These are phyloP conservation scores for Hippasteria phrygiana DNA, from an alignment of 53 echinoderm and acorn worm species.

Conservation along the genomic window DNA sequence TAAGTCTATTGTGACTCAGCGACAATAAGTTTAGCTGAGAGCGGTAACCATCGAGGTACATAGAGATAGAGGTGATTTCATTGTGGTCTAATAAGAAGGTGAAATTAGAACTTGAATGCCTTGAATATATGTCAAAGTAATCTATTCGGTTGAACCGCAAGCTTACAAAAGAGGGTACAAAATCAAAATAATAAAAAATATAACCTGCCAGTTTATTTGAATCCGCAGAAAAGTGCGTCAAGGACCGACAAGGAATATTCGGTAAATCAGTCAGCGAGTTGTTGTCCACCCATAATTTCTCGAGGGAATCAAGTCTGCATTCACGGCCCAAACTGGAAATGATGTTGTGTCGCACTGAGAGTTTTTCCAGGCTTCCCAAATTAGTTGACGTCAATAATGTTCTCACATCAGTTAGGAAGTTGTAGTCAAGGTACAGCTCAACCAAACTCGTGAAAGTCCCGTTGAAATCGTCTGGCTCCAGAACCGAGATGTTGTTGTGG, in stretches of 20 bases:
- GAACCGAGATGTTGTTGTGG: slow-evolving; percentile 5
- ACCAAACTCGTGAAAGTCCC: not conserved
- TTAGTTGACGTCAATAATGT: slow-evolving; percentile 1
- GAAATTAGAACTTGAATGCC: not conserved
- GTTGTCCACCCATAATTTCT: slow-evolving; percentile 1
- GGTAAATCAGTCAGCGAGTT: not conserved
- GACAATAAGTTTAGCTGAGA: not conserved
- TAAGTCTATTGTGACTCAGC: not conserved
- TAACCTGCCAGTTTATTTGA: not conserved
- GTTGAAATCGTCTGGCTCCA: slow-evolving; percentile 40
- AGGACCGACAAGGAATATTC: not conserved
- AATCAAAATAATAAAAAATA: not conserved
- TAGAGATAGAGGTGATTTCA: not conserved
- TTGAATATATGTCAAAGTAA: not conserved
- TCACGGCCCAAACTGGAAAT: not conserved
- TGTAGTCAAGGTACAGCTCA: slow-evolving; percentile 29
- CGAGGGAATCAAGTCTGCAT: slow-evolving; percentile 16
- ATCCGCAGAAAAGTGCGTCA: not conserved
- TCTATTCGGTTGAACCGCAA: slow-evolving; percentile 7
- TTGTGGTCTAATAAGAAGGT: slow-evolving; percentile 27
- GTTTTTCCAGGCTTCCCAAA: not conserved
- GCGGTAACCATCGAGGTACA: fast-evolving
- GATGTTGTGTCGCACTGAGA: slow-evolving; percentile 8
- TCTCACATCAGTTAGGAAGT: slow-evolving; percentile 14
- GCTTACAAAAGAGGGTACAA: not conserved